Conservation (phyloP, 2,797 vertebrate species). For the Agapornis canus region DNA sequence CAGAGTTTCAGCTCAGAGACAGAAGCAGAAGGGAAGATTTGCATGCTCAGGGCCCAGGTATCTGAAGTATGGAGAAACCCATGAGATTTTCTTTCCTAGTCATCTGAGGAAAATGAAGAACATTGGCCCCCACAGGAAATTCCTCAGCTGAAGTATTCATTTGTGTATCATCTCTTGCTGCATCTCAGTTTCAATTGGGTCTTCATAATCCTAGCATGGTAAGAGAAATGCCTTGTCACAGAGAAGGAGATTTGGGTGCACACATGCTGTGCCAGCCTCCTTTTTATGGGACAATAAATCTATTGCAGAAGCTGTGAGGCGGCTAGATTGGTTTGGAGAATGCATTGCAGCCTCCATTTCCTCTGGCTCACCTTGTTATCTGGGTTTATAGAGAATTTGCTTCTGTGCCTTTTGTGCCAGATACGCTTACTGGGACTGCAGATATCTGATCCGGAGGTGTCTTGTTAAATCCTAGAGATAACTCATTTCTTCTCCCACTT, state of each 20-base stretch:
- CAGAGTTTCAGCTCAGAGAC: neutral
- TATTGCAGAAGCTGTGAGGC: neutral
- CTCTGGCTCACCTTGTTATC: neutral
- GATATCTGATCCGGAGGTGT: neutral
- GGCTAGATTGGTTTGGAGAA: neutral
- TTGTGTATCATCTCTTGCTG: neutral
- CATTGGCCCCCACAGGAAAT: neutral
- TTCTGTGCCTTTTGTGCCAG: conserved; percentile 2
- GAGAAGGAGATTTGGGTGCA: neutral
- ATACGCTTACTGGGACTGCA: neutral
- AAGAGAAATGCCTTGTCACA: neutral
- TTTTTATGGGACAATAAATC: neutral
- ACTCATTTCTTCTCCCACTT: neutral
- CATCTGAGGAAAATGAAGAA: neutral
- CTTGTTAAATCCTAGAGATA: neutral
- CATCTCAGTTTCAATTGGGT: neutral
- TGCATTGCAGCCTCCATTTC: neutral
- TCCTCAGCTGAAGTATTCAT: neutral
- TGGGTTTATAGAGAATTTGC: neutral
- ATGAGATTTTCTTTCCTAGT: neutral
- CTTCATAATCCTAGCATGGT: neutral
- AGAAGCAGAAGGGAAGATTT: neutral
- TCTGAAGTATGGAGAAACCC: neutral
- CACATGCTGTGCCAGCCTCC: neutral
- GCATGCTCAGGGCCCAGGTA: neutral